Conservation (phyloP, 2,888 invertebrate genomes). For the Cyclophora albipunctata region DNA sequence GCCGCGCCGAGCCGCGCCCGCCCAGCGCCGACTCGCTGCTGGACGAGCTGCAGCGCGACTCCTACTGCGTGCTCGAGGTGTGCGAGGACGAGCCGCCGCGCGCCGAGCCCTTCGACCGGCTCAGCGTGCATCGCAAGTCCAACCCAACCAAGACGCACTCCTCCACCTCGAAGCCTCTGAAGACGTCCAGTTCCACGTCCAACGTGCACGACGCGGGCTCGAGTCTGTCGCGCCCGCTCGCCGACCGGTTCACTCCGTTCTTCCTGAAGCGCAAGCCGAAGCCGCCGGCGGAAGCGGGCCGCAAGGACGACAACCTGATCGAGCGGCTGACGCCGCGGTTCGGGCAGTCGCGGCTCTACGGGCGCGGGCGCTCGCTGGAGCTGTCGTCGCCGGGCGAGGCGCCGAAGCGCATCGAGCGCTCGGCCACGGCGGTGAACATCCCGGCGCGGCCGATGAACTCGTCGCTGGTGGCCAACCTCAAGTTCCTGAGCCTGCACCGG, state of each 20-base stretch:
- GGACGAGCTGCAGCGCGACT: constrained; percentile 58
- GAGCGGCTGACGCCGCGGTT: constrained; percentile 64
- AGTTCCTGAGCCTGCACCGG: constrained; percentile 64
- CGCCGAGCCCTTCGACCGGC: constrained; percentile 24
- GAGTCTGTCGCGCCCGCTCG: constrained; percentile 45
- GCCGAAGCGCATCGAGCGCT: constrained; percentile 55
- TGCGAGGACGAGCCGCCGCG: constrained; percentile 52
- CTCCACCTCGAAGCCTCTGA: constrained; percentile 43
- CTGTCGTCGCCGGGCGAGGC: constrained; percentile 49
- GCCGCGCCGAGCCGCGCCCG: constrained; percentile 37
- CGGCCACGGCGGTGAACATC: constrained; percentile 57
- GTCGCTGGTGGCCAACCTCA: constrained; percentile 58
- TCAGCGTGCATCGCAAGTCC: constrained; percentile 62
- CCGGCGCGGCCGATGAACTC: constrained; percentile 56
- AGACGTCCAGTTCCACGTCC: constrained; percentile 63
- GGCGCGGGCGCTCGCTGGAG: constrained; percentile 63
- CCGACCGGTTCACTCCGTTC: constrained; percentile 66
- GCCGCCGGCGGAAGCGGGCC: constrained; percentile 37
- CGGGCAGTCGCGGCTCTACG: constrained; percentile 59
- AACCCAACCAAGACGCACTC: constrained; percentile 59
- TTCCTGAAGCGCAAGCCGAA: constrained; percentile 65
- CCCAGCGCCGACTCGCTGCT: constrained; percentile 59
- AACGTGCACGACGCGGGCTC: constrained; percentile 60
- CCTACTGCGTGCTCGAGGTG: constrained; percentile 58
- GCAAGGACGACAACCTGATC: constrained; percentile 60